These are phyloP conservation scores for Drosophila pseudoobscura DNA, from an alignment of 1,140 invertebrate genomes.

Conservation along the genomic window DNA sequence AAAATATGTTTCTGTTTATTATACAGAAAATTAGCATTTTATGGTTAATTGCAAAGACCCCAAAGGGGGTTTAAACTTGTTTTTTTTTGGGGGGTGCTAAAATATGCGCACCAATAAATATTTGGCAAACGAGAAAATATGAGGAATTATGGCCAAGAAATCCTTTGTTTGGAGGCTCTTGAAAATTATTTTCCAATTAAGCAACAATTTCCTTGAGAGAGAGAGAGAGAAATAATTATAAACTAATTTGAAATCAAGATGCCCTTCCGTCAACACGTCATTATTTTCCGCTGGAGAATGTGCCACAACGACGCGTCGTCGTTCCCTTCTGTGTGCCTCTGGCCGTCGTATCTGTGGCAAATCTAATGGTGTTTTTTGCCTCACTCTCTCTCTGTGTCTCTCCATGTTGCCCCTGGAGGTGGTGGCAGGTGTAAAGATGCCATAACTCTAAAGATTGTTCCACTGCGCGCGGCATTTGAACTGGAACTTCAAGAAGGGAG, in stretches of 20 bases:
- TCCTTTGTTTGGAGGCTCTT: conserved; percentile 12
- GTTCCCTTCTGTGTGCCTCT: conserved; percentile 4
- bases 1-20: conserved; percentile 17
- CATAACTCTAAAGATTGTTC: conserved; percentile 66
- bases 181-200: conserved; percentile 63
- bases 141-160: conserved; percentile 20
- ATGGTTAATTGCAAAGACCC: conserved; percentile 44
- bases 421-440: conserved; percentile 64
- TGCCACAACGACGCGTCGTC: not conserved
- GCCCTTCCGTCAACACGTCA: conserved; percentile 68
- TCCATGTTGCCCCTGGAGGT: conserved; percentile 40
- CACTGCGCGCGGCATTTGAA: conserved; percentile 43
- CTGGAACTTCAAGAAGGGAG: conserved; percentile 23
- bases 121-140: conserved; percentile 27
- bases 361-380: conserved; percentile 64
- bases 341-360: conserved; percentile 34
- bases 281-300: conserved; percentile 52
- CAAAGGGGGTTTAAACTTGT: conserved; percentile 12
- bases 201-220: conserved; percentile 40
- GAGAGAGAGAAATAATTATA: conserved; percentile 60
- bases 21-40: conserved; percentile 58
- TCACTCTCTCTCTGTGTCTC: conserved; percentile 2
- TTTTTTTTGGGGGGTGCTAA: conserved; percentile 25
- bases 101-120: conserved; percentile 48
- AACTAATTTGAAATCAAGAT: conserved; percentile 74